Conservation (phyloP, 2,797 vertebrate genomes). For the Petrocephalus sullivani region DNA sequence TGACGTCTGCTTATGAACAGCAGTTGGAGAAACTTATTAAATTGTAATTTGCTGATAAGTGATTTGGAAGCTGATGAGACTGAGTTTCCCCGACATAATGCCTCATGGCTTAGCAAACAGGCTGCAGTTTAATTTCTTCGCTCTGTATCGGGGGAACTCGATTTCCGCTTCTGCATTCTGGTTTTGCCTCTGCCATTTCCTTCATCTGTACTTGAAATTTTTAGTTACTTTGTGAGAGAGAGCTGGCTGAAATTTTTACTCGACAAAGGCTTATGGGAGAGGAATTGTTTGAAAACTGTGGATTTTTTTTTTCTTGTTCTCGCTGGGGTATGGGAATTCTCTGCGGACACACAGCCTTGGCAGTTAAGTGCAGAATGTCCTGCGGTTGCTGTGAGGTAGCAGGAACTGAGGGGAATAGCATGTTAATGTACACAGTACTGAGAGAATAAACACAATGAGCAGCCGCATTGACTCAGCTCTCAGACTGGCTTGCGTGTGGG, state of each 20-base stretch:
- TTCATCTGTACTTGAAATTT: background rate
- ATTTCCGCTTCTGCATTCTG: background rate
- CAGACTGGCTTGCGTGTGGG: background rate
- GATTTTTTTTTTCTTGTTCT: background rate
- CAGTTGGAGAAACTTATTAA: constrained; percentile 37
- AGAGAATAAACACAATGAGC: background rate
- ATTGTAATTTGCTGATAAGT: constrained; percentile 42
- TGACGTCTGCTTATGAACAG: constrained; percentile 36
- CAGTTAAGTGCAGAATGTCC: constrained; percentile 1
- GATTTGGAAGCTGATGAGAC: constrained; percentile 43
- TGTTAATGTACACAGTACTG: background rate
- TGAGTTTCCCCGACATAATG: constrained; percentile 31
- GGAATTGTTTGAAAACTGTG: background rate
- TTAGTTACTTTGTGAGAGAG: background rate
- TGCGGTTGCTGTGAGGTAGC: background rate
- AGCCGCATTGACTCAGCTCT: background rate
- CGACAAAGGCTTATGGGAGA: background rate
- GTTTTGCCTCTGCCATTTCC: background rate
- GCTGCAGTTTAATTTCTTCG: constrained; percentile 30
- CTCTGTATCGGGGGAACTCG: constrained; percentile 5
- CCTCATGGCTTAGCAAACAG: constrained; percentile 34
- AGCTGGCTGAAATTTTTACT: background rate
- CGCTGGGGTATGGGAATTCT: background rate
- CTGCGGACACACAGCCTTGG: background rate
- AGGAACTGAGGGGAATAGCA: background rate